Evolutionary conservation across 2,797 vertebrate species (phyloP).

Genomic region (Tenualosa thibaudeaui): DNA sequence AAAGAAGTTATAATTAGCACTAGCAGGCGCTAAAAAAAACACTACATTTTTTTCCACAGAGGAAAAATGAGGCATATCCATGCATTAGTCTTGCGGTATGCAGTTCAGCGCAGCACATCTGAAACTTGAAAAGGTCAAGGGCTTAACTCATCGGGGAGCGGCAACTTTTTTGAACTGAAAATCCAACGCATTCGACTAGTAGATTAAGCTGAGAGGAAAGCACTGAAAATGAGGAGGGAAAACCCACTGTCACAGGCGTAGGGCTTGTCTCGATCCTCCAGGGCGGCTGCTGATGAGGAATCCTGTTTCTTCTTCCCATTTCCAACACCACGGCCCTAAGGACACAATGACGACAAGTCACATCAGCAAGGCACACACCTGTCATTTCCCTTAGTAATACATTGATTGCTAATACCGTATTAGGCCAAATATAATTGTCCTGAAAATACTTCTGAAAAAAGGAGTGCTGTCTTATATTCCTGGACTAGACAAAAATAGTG

Average conservation of each 20-base stretch:
- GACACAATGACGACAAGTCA: not conserved
- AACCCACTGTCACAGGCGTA: constrained; percentile 98
- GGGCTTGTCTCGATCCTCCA: constrained; percentile 94
- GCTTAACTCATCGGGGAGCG: not conserved
- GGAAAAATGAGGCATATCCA: no score
- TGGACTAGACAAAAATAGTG: no score
- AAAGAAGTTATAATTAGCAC: not conserved
- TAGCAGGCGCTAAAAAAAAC: not conserved
- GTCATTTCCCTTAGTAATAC: no score
- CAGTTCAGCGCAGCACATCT: not conserved
- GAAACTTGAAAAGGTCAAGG: not conserved
- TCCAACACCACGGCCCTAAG: constrained; percentile 87
- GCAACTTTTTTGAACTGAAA: no score
- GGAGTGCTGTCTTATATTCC: no score
- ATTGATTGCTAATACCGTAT: no score
- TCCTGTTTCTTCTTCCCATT: constrained; percentile 93
- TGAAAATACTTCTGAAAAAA: no score
- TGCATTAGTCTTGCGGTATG: no score
- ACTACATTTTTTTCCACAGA: not conserved
- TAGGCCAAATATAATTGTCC: no score
- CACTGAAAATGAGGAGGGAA: not conserved
- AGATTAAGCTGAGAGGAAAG: not conserved
- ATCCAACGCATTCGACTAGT: not conserved
- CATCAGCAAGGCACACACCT: not conserved
- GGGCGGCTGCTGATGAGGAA: constrained; percentile 81